Evolutionary conservation across 2,797 vertebrate genomes (phyloP), one percentile per base, ranked within the genome.

Genomic region (Enteromius mattozi): DNA sequence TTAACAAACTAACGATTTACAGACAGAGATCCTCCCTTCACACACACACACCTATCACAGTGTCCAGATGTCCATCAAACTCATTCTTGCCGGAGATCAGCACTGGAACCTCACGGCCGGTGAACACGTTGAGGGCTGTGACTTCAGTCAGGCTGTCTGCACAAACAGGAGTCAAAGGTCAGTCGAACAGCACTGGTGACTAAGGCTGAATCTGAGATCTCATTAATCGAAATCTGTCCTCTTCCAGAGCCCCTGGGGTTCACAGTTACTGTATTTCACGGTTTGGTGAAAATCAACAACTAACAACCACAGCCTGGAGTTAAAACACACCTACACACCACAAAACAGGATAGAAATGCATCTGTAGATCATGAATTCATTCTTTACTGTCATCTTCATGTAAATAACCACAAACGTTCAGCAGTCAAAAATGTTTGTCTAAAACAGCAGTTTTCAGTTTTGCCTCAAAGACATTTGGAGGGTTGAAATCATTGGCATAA

Each of bases 121-220:
- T 99, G 90, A 99, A 94, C 90, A 96, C 79, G 91, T 96, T 97
- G 85, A 93, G 89, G 81, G 97, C 98, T 0, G 87, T 96, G 91
- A 99, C 95, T 1, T 96, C 94, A 3, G 96, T 97, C 4, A 96
- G 93, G 6, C 94, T 96, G 88, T 99, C 98, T 99, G 94, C 24
- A 80, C 86, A 87, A 91, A 37, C 49, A 81, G 65, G 56, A 79
- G 90, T 84, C 75, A 88, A 87, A 93, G 93, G 47, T 87, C 85
- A 88, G 21, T 33, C 86, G 72, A 66, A 1, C 13, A 42, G 49
- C 2, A 6, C 49, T 51, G 49, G 17, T 51, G 17, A 21, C 51
- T 54, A 54, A 54, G 51, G 80, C 86, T 59, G 76, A 88, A 81
- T 83, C 77, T 47, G 37, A 82, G 6, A 80, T 71, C 83, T 91